Percentiles rank a stretch among this genome's conserved stretches.
These are phyloP conservation scores for Malaclemys terrapin DNA, from an alignment of 2,113 vertebrate genomes.

Conservation along the genomic window DNA sequence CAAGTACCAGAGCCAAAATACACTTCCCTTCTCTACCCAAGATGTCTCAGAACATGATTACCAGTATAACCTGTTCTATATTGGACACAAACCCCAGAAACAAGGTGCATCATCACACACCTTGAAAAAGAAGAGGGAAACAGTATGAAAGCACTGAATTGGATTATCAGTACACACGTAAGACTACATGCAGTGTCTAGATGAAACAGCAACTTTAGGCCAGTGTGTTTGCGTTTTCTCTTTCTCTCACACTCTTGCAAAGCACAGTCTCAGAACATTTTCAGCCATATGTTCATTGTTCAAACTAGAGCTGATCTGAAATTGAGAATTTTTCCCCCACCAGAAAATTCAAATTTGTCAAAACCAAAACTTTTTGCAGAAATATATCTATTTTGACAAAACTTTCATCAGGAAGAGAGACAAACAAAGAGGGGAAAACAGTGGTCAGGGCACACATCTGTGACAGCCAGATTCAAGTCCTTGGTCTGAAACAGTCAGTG, in stretches of 20 bases:
- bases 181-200: neutral
- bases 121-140: neutral
- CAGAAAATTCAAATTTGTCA: neutral
- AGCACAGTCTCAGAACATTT: neutral
- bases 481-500: neutral
- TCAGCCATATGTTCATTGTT: neutral
- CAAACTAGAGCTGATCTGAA: neutral
- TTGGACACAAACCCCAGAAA: neutral
- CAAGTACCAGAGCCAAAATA: slow-evolving; percentile 1
- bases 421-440: neutral
- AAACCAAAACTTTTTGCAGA: neutral
- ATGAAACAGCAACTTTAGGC: neutral
- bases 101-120: neutral
- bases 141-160: neutral
- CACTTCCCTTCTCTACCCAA: neutral
- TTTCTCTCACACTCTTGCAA: neutral
- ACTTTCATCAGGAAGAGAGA: neutral
- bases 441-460: neutral
- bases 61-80: neutral
- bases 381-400: neutral
- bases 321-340: neutral
- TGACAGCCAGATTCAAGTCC: neutral
- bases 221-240: neutral
- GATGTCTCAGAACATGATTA: neutral
- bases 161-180: accelerated